phyloP scores from a whole-genome alignment of 2,797 vertebrate genomes.

The Melanotaenia nigrans region DNA sequence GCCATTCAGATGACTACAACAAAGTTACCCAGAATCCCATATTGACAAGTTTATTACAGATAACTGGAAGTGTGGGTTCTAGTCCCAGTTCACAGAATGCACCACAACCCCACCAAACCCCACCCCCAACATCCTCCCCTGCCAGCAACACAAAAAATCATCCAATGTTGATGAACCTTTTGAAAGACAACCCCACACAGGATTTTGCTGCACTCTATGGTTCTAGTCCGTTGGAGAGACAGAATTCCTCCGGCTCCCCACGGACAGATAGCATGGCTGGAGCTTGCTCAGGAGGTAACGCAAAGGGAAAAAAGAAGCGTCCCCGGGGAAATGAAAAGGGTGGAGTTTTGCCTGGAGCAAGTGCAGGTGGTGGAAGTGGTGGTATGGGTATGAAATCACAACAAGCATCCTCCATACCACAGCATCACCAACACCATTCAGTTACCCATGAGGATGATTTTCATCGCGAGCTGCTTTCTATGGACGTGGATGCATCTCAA shows the following conservation, averaged over 20 bases:
- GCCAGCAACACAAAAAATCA: conserved; percentile 99
- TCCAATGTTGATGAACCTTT: conserved; percentile 98
- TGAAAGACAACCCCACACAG: conserved; percentile 97
- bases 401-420: conserved; percentile 70
- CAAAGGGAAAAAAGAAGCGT: conserved; percentile 95
- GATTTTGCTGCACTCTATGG: conserved; percentile 94
- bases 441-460: conserved; percentile 97
- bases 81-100: conserved; percentile 93
- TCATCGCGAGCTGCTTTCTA: conserved; percentile 96
- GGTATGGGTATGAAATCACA: conserved; percentile 76
- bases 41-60: conserved; percentile 96
- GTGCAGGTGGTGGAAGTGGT: conserved; percentile 50
- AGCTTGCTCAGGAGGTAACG: conserved; percentile 79
- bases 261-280: conserved; percentile 86
- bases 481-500: conserved; percentile 96
- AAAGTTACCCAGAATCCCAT: conserved; percentile 99
- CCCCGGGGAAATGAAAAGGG: conserved; percentile 80
- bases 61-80: conserved; percentile 94
- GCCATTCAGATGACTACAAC: conserved; percentile 93
- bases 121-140: conserved; percentile 95
- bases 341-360: conserved; percentile 62
- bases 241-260: conserved; percentile 94
- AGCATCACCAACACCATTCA: conserved; percentile 85
- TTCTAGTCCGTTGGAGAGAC: conserved; percentile 94
- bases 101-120: conserved; percentile 91